Evolutionary conservation across 2,888 invertebrate genomes (phyloP), one percentile per base, ranked within the genome.

Genomic region (Drosophila kambysellisi): DNA sequence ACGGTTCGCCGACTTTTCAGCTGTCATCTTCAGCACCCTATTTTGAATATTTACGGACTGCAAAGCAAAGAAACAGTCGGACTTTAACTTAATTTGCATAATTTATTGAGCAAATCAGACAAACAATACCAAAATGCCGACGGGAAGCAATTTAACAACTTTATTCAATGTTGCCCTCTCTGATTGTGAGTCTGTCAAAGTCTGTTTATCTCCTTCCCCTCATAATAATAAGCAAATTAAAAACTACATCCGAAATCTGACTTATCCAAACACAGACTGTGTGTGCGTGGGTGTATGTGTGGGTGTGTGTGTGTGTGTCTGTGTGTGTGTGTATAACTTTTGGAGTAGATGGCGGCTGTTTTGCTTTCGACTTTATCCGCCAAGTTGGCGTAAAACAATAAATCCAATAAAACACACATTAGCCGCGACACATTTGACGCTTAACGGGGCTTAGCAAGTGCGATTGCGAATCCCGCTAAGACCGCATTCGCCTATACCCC

Each of bases 401-500:
- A 83, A 82, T 83, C 82, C 83, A 82, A 82, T 82, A 83, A 82
- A 81, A 76, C 81, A 81, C 83, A 83, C 83, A 82, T 82, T 82
- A 82, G 81, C 81, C 81, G 83, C 82, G 82, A 82, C 75, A 82
- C 82, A 82, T 83, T 82, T 83, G 82, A 57, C 82, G 81, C 82
- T 82, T 80, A 82, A 82, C 78, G 76, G 81, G 76, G 82, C 82
- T 82, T 83, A 82, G 39, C 74, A 58, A 70, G 63, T 74, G 79
- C 66, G 53, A 74, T 70, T 77, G 48, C 51, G 58, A 78, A 66
- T 59, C 46, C 61, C 58, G 64, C 32, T 39, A 48, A 32, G 35
- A 15, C 32, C 46, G 17, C 58, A 12, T 11, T 15, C 4, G n/a
- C 46, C 46, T n/a, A 15, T 2, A 4, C 12, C 20, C 9, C 5